phyloP scores from a whole-genome alignment of 2,888 invertebrate genomes.

The Dascillus cervinus region DNA sequence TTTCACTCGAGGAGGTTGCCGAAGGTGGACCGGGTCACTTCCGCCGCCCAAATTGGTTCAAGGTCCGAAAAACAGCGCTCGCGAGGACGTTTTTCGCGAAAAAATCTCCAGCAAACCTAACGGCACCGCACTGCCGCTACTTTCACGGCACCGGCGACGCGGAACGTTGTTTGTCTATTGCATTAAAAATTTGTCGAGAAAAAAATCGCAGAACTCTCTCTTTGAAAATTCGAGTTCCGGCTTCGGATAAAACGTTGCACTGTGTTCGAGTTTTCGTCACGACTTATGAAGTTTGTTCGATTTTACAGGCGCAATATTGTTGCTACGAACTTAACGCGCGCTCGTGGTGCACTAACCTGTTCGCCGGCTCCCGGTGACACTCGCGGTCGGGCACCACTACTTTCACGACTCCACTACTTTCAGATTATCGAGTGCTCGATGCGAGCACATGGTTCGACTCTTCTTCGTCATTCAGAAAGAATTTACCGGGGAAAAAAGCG shows the following conservation, averaged over 20 bases:
- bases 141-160: slow-evolving; percentile 21
- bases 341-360: slow-evolving; percentile 37
- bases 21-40: slow-evolving; percentile 7
- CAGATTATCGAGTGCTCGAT: slow-evolving; percentile 9
- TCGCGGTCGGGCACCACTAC: slow-evolving; percentile 23
- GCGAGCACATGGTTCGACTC: neutral
- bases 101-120: neutral
- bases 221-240: too few relatives aligned
- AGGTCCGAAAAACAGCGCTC: slow-evolving; percentile 6
- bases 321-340: slow-evolving; percentile 6
- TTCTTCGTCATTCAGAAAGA: too few relatives aligned
- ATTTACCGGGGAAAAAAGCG: too few relatives aligned
- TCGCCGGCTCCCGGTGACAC: slow-evolving; percentile 20
- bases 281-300: too few relatives aligned
- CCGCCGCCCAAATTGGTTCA: slow-evolving; percentile 7
- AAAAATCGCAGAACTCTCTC: slow-evolving; percentile 12
- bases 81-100: slow-evolving; percentile 1
- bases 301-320: slow-evolving; percentile 7
- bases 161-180: slow-evolving; percentile 15
- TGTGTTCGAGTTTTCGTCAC: too few relatives aligned
- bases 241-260: too few relatives aligned
- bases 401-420: slow-evolving; percentile 24
- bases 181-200: too few relatives aligned
- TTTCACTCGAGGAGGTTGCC: neutral
- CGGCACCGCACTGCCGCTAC: slow-evolving; percentile 17